These are phyloP conservation scores for Chlorops oryzae DNA, from an alignment of 1,140 invertebrate genomes.

Conservation along the genomic window DNA sequence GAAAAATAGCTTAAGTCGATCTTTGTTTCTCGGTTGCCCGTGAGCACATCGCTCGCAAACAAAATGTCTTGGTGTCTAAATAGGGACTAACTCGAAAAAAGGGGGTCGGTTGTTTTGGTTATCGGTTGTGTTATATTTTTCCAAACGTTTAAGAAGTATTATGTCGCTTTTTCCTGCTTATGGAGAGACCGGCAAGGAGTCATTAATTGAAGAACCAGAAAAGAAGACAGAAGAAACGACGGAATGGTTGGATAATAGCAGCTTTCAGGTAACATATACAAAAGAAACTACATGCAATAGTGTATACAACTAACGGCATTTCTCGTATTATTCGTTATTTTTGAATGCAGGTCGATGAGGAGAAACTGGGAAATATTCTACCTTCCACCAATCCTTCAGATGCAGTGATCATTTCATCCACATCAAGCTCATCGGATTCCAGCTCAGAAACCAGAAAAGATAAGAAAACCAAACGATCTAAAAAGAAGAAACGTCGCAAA, in stretches of 20 bases:
- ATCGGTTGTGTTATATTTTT: background rate
- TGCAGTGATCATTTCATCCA: background rate
- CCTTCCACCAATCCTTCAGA: background rate
- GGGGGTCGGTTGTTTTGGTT: background rate
- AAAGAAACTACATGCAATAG: background rate
- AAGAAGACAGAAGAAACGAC: background rate
- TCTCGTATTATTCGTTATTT: no score
- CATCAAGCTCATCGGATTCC: background rate
- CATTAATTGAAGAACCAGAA: background rate
- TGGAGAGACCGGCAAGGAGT: background rate
- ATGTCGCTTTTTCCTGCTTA: conserved; percentile 30
- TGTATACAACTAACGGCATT: no score
- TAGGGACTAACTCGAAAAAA: no score
- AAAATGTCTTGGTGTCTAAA: no score
- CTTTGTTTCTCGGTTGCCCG: no score
- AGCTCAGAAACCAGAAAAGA: background rate
- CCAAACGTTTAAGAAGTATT: background rate
- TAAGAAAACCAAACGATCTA: no score
- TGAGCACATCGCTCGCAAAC: no score
- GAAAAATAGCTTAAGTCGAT: no score
- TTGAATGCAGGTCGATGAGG: background rate
- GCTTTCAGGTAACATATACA: conserved; percentile 1
- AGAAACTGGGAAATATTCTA: background rate
- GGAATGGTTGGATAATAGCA: conserved; percentile 12
- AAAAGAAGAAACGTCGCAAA: background rate